These are phyloP conservation scores for Metellina segmentata DNA, from an alignment of 2,888 invertebrate genomes.

Conservation along the genomic window DNA sequence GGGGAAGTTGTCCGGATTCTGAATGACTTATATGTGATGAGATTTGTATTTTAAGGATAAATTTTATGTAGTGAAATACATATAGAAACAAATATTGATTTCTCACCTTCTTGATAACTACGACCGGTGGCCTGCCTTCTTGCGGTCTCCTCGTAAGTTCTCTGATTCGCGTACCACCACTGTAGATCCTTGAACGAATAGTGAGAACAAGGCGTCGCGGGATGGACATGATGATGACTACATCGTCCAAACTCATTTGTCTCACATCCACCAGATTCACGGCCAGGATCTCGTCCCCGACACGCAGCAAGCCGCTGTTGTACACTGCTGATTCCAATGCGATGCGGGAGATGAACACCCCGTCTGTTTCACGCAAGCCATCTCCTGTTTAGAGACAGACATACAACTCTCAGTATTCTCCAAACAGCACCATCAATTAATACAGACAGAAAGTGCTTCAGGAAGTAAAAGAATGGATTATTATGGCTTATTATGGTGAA, in stretches of 20 bases:
- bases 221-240: constrained; percentile 99
- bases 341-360: constrained; percentile 98
- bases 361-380: constrained; percentile 95
- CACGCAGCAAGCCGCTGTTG: constrained; percentile 96
- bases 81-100: too few species aligned
- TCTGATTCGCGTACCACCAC: constrained; percentile 65
- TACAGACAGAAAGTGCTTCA: too few species aligned
- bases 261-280: constrained; percentile 99
- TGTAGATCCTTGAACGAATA: constrained; percentile 86
- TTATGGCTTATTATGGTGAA: too few species aligned
- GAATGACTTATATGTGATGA: too few species aligned
- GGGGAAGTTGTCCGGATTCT: too few species aligned
- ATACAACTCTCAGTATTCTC: neutral
- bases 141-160: constrained; percentile 78
- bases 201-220: constrained; percentile 96
- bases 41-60: too few species aligned
- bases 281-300: constrained; percentile 98
- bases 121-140: constrained; percentile 87
- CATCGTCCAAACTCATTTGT: constrained; percentile 98
- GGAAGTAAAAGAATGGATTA: too few species aligned
- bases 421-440: too few species aligned
- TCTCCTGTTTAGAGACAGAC: constrained; percentile 82
- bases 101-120: constrained; percentile 87
- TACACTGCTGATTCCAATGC: constrained; percentile 98
- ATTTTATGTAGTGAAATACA: too few species aligned